phyloP scores from a whole-genome alignment of 2,888 invertebrate genomes.

The Diadegma fenestrale region DNA sequence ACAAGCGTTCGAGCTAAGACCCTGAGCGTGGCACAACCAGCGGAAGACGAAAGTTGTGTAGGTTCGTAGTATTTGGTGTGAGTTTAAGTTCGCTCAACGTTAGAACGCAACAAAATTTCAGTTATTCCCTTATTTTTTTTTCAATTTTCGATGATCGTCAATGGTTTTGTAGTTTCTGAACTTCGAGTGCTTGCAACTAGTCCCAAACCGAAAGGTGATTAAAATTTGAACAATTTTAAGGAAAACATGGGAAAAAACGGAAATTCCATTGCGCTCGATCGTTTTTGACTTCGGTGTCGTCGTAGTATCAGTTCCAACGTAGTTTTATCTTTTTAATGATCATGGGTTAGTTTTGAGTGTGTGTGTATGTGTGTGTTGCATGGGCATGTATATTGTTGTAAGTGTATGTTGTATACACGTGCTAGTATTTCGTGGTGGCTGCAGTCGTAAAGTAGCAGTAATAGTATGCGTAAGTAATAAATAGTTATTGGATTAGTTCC shows the following conservation, averaged over 20 bases:
- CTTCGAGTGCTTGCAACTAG: not conserved
- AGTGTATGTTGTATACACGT: conserved; percentile 13
- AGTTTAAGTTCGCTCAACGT: not conserved
- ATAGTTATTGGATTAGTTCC: conserved; percentile 64
- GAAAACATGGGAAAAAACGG: not conserved
- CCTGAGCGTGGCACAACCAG: conserved; percentile 69
- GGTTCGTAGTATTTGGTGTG: conserved; percentile 41
- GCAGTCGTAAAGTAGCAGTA: conserved; percentile 54
- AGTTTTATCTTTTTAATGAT: not conserved
- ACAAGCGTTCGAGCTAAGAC: conserved; percentile 64
- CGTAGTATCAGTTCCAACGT: conserved; percentile 1
- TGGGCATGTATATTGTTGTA: not conserved
- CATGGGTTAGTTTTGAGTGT: not conserved
- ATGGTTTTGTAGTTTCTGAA: not conserved
- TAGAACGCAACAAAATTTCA: not conserved
- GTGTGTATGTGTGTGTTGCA: not conserved
- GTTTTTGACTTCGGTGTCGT: not conserved
- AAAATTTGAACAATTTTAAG: not conserved
- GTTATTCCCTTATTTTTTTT: not conserved
- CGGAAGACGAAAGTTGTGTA: conserved; percentile 67
- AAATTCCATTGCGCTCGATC: not conserved
- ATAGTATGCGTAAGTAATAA: conserved; percentile 60
- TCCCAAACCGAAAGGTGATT: not conserved
- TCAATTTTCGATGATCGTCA: not conserved
- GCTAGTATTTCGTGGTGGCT: conserved; percentile 40